A percentile compares a stretch with the other conserved stretches of the same genome.
Evolutionary conservation across 2,888 invertebrate genomes (phyloP).

Genomic region (Rapana venosa): DNA sequence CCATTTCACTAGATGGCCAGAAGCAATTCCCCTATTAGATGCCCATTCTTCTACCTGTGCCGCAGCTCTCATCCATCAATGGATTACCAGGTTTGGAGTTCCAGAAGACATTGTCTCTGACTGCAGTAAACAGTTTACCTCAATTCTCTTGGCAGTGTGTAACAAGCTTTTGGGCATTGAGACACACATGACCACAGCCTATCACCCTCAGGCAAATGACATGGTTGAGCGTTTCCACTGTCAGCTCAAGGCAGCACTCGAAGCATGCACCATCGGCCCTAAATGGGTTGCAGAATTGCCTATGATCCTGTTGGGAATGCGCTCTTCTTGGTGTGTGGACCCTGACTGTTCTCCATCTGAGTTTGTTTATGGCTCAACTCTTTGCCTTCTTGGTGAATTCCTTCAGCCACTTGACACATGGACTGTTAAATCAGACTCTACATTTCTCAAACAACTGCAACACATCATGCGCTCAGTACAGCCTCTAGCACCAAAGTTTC

Average conservation of each 20-base stretch:
- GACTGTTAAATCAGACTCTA: neutral
- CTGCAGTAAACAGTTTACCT: neutral
- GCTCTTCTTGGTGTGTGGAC: neutral
- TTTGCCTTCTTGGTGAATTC: neutral
- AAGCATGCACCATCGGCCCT: neutral
- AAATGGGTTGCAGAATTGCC: neutral
- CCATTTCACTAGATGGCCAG: neutral
- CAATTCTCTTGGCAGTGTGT: neutral
- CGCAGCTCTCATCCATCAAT: neutral
- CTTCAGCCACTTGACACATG: neutral
- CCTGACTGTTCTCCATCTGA: neutral
- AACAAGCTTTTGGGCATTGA: conserved; percentile 1
- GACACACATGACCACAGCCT: neutral
- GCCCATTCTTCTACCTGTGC: neutral
- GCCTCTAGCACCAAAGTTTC: no score
- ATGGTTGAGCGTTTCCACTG: neutral
- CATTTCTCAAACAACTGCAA: no score
- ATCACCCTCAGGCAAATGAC: neutral
- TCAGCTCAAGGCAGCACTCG: neutral
- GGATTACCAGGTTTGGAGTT: neutral
- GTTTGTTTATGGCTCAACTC: neutral
- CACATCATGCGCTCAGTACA: neutral
- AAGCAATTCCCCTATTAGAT: neutral
- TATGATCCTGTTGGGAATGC: neutral
- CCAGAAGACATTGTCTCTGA: neutral